phyloP scores from a whole-genome alignment of 2,797 vertebrate species.

The Florisuga fusca region DNA sequence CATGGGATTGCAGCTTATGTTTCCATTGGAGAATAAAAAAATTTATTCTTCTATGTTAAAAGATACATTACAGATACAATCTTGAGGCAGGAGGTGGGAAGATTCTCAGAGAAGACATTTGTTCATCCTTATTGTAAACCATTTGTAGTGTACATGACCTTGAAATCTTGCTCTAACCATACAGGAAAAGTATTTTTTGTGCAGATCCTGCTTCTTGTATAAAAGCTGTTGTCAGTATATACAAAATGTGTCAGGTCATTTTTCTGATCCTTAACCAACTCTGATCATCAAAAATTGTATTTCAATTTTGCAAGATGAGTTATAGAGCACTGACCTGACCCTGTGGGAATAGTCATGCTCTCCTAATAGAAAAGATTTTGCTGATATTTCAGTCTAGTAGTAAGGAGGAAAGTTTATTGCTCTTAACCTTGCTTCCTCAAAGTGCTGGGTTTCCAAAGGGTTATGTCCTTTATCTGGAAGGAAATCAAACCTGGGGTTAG shows the following conservation, averaged over 20 bases:
- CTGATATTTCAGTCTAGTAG: not conserved
- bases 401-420: not conserved
- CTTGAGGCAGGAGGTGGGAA: not conserved
- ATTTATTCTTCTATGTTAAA: not conserved
- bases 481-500: not conserved
- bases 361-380: not conserved
- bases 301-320: conserved; percentile 2
- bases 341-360: not conserved
- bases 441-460: not conserved
- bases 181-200: not conserved
- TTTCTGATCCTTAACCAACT: not conserved
- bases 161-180: not conserved
- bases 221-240: not conserved
- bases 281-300: not conserved
- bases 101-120: not conserved
- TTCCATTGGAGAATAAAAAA: not conserved
- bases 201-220: not conserved
- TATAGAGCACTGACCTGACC: not conserved
- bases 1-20: not conserved
- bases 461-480: not conserved
- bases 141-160: not conserved
- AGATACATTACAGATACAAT: not conserved
- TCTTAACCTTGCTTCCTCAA: not conserved
- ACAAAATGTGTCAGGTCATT: not conserved
- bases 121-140: not conserved